Evolutionary conservation across 2,797 vertebrate species (phyloP).

Genomic region (Sebastes cheni): DNA sequence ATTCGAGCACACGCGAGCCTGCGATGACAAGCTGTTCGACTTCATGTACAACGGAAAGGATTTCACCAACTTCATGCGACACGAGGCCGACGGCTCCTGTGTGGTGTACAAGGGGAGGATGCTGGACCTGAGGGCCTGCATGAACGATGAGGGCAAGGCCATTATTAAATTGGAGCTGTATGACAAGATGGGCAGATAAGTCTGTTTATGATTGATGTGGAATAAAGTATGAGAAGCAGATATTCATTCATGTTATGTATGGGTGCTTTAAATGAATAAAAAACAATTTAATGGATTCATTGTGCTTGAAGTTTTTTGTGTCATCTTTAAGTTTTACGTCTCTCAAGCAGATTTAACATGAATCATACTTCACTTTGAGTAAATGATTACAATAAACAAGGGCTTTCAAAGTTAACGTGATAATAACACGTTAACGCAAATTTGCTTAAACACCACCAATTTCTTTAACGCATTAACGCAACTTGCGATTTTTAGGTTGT

Average conservation of each 20-base stretch:
- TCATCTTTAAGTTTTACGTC: background rate
- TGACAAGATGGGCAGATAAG: constrained; percentile 47
- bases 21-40: constrained; percentile 57
- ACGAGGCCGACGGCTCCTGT: constrained; percentile 55
- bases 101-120: background rate
- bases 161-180: constrained; percentile 73
- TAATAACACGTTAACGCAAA: no score
- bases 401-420: no score
- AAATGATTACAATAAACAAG: background rate
- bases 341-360: no score
- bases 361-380: background rate
- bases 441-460: no score
- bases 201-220: background rate
- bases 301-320: background rate
- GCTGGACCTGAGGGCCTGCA: constrained; percentile 67
- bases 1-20: constrained; percentile 1
- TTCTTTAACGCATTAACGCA: no score
- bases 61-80: constrained; percentile 46
- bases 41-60: constrained; percentile 63
- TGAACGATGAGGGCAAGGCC: constrained; percentile 67
- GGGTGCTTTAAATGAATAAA: constrained; percentile 51
- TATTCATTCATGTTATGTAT: background rate
- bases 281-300: background rate
- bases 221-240: background rate
- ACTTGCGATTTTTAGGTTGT: no score